Conservation (phyloP, 2,888 invertebrate species). For the Flexamia atlantica region DNA sequence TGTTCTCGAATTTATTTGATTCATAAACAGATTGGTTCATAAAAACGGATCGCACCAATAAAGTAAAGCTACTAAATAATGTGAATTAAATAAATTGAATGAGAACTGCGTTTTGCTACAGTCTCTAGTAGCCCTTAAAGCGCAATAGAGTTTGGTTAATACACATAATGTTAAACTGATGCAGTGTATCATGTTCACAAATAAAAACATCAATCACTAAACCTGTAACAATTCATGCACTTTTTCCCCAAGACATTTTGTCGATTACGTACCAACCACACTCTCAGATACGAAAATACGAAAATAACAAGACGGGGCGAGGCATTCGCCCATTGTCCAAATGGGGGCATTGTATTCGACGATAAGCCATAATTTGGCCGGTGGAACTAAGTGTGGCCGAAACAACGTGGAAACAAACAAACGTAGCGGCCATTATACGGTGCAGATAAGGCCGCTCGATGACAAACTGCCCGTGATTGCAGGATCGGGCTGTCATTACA, state of each 20-base stretch:
- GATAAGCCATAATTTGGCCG: slow-evolving; percentile 7
- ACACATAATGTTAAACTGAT: too few relatives aligned
- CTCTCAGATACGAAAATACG: background rate
- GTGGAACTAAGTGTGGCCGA: slow-evolving; percentile 28
- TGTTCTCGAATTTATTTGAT: too few relatives aligned
- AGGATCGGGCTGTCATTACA: slow-evolving; percentile 38
- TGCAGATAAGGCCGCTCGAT: slow-evolving; percentile 20
- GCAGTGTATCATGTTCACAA: too few relatives aligned
- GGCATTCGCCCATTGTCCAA: slow-evolving; percentile 2
- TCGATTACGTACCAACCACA: background rate
- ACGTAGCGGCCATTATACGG: background rate
- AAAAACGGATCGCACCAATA: too few relatives aligned
- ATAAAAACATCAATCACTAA: too few relatives aligned
- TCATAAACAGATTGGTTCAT: too few relatives aligned
- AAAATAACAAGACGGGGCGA: slow-evolving; percentile 8
- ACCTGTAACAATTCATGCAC: background rate
- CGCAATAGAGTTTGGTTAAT: too few relatives aligned
- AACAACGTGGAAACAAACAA: slow-evolving; percentile 27
- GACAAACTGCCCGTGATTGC: slow-evolving; percentile 40
- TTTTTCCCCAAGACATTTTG: background rate
- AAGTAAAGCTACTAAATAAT: too few relatives aligned
- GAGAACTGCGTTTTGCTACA: too few relatives aligned
- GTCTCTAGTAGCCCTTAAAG: too few relatives aligned
- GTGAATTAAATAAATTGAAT: too few relatives aligned
- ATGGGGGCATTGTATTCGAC: slow-evolving; percentile 10